Evolutionary conservation across 2,113 vertebrate genomes (phyloP).

Genomic region (Mesoclemmys tuberculata): DNA sequence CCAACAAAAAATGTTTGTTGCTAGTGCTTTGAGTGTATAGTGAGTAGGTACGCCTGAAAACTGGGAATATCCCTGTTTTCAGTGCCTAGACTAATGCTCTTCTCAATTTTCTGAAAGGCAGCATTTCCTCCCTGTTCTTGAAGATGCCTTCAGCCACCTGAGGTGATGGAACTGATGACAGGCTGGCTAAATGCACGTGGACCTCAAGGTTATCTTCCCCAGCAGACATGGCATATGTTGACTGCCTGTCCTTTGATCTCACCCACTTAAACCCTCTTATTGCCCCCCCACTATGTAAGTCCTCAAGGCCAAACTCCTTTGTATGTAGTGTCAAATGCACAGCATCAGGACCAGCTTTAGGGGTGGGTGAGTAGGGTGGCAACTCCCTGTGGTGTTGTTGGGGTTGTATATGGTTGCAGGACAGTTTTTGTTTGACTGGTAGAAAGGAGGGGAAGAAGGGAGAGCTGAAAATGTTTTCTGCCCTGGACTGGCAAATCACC

Average conservation of each 20-base stretch:
- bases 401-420: too few relatives aligned
- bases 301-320: slow-evolving; percentile 31
- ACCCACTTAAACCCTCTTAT: slow-evolving; percentile 18
- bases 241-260: slow-evolving; percentile 5
- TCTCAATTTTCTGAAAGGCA: too few relatives aligned
- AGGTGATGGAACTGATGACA: background rate
- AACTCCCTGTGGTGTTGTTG: too few relatives aligned
- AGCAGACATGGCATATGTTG: background rate
- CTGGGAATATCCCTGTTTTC: too few relatives aligned
- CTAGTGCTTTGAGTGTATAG: fast-evolving
- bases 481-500: too few relatives aligned
- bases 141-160: background rate
- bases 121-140: background rate
- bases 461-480: too few relatives aligned
- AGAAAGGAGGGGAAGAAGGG: too few relatives aligned
- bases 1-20: background rate
- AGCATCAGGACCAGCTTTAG: background rate
- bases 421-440: too few relatives aligned
- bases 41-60: too few relatives aligned
- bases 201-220: background rate
- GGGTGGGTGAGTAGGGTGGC: too few relatives aligned
- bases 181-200: background rate
- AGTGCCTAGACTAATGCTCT: too few relatives aligned
- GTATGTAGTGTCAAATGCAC: background rate
- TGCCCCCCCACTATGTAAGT: background rate